A percentile compares a stretch with the other conserved stretches of the same genome.
phyloP scores from a whole-genome alignment of 2,797 vertebrate genomes.

The Gymnopithys bicolor region DNA sequence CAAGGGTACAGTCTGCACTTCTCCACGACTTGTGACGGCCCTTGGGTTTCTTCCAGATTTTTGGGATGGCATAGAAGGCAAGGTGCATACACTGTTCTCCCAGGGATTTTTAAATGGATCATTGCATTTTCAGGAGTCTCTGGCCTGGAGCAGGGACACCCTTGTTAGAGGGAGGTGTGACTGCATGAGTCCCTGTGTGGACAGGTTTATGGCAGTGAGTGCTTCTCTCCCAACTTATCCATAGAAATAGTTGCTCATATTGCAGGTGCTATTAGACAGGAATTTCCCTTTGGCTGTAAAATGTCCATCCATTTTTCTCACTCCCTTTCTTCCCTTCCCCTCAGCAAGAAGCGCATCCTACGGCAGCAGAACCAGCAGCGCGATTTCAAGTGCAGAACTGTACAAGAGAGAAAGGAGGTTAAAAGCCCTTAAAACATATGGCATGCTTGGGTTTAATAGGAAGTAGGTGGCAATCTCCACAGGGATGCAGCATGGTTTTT shows the following conservation, averaged over 20 bases:
- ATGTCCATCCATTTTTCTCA: neutral
- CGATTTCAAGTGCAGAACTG: neutral
- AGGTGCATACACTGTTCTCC: neutral
- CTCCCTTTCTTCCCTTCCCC: neutral
- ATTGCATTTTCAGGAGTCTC: neutral
- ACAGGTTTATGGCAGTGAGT: neutral
- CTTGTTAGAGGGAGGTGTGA: neutral
- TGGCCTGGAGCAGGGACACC: neutral
- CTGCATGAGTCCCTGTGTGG: accelerated
- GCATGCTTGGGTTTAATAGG: conserved; percentile 43
- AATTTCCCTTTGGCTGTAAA: neutral
- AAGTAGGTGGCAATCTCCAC: conserved; percentile 21
- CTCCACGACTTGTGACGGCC: neutral
- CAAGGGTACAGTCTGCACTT: neutral
- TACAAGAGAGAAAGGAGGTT: conserved; percentile 31
- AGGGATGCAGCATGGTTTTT: conserved; percentile 2
- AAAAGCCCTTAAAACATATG: conserved; percentile 64
- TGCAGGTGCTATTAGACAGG: neutral
- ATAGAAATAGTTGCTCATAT: neutral
- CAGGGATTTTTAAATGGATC: neutral
- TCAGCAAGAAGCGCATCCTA: neutral
- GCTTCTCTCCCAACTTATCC: neutral
- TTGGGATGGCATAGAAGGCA: neutral
- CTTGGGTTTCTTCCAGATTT: neutral
- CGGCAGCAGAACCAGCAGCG: neutral